A percentile compares a stretch with the other conserved stretches of the same genome.
Conservation (phyloP, 2,797 vertebrate genomes). For the Rhinichthys osculus region DNA sequence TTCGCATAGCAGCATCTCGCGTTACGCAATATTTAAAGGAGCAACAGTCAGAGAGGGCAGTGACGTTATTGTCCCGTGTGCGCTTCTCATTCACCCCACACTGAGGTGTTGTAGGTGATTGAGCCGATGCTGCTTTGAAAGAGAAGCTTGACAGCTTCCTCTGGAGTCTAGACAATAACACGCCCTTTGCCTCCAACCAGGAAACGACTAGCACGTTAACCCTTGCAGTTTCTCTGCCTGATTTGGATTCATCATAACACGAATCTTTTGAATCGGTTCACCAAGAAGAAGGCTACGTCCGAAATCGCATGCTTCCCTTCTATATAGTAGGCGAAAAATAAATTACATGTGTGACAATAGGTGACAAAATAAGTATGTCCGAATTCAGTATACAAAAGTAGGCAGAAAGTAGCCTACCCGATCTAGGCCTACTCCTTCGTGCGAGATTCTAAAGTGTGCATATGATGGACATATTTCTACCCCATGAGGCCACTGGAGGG, state of each 20-base stretch:
- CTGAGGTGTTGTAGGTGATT: neutral
- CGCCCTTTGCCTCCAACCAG: constrained; percentile 37
- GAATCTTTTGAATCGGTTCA: constrained; percentile 2
- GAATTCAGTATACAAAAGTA: too few species aligned
- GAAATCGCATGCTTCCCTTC: too few species aligned
- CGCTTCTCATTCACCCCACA: constrained; percentile 21
- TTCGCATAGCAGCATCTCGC: neutral
- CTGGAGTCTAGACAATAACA: constrained; percentile 3
- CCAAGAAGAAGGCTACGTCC: neutral
- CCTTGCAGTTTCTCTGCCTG: neutral
- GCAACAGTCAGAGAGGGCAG: neutral
- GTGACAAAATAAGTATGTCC: too few species aligned
- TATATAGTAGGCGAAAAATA: neutral
- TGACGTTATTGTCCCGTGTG: neutral
- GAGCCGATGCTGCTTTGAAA: neutral
- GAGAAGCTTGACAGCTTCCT: constrained; percentile 12
- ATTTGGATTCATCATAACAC: neutral
- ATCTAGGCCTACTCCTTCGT: too few species aligned
- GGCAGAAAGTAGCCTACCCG: too few species aligned
- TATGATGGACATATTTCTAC: too few species aligned
- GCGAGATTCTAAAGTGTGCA: too few species aligned
- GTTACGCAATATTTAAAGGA: constrained; percentile 37
- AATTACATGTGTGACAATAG: too few species aligned
- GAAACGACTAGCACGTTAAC: constrained; percentile 30
- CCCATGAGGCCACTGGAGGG: too few species aligned